Conservation (phyloP, 2,113 vertebrate genomes). For the Cranoglanis bouderius region DNA sequence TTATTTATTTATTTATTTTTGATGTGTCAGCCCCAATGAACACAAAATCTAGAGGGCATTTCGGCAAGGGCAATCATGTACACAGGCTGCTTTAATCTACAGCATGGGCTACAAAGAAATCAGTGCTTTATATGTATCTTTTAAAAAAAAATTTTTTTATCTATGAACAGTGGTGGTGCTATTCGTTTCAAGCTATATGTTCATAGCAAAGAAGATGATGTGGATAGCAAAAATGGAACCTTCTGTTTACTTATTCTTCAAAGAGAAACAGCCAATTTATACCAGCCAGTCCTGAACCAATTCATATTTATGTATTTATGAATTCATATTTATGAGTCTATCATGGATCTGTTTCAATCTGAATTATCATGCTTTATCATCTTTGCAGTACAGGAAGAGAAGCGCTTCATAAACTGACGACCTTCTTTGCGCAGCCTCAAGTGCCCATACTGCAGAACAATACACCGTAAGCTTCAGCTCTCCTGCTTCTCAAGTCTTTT, state of each 20-base stretch:
- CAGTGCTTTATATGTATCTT: background rate
- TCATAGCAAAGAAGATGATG: background rate
- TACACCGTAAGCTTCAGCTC: constrained; percentile 33
- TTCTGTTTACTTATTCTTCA: background rate
- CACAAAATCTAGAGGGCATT: background rate
- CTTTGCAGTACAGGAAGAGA: constrained; percentile 73
- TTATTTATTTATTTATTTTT: too few species aligned
- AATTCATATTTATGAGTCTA: background rate
- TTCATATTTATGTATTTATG: background rate
- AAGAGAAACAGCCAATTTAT: background rate
- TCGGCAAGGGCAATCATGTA: background rate
- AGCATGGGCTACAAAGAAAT: background rate
- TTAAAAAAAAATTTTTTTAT: background rate
- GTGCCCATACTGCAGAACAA: constrained; percentile 40
- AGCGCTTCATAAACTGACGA: constrained; percentile 72
- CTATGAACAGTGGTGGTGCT: background rate
- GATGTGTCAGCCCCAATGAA: too few species aligned
- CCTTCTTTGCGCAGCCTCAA: constrained; percentile 71
- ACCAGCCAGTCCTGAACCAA: background rate
- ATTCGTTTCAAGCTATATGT: background rate
- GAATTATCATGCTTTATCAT: background rate
- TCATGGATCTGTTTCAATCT: background rate
- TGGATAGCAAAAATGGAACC: background rate
- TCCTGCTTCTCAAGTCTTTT: background rate
- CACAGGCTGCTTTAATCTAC: background rate